These are phyloP conservation scores for Acleris emargana DNA, from an alignment of 2,888 invertebrate genomes.

Conservation along the genomic window DNA sequence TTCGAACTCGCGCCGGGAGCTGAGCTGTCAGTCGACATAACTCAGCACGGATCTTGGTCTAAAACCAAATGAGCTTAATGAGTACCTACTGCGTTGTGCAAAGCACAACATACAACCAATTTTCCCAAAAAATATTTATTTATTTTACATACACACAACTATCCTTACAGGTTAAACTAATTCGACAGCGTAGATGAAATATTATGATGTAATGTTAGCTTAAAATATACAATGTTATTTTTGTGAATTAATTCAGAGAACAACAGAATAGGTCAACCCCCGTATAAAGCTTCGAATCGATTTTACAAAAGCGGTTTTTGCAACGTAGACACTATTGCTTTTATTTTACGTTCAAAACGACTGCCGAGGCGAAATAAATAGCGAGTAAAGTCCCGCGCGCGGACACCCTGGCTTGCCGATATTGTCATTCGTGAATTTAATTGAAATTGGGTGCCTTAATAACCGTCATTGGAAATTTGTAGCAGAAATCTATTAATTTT, in stretches of 20 bases:
- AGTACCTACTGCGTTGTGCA: no score
- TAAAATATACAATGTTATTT: no score
- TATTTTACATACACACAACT: no score
- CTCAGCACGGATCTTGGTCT: background rate
- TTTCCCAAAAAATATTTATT: slow-evolving; percentile 20
- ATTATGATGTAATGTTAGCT: no score
- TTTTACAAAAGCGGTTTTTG: slow-evolving; percentile 33
- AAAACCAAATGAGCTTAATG: background rate
- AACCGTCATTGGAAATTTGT: slow-evolving; percentile 43
- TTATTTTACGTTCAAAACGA: slow-evolving; percentile 59
- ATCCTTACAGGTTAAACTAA: no score
- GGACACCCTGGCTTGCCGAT: slow-evolving; percentile 35
- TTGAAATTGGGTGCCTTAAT: slow-evolving; percentile 35
- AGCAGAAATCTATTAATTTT: background rate
- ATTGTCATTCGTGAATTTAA: slow-evolving; percentile 43
- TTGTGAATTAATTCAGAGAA: no score
- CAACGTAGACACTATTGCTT: slow-evolving; percentile 46
- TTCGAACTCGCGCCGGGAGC: slow-evolving; percentile 40
- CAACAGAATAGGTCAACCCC: no score
- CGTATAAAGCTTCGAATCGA: slow-evolving; percentile 26
- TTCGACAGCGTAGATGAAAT: no score
- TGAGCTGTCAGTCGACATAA: slow-evolving; percentile 14
- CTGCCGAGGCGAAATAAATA: slow-evolving; percentile 64
- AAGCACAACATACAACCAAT: background rate
- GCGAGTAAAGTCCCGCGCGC: slow-evolving; percentile 45